Base-by-base conservation (phyloP, 2,888 invertebrate species). In the Mayetiola destructor region DNA sequence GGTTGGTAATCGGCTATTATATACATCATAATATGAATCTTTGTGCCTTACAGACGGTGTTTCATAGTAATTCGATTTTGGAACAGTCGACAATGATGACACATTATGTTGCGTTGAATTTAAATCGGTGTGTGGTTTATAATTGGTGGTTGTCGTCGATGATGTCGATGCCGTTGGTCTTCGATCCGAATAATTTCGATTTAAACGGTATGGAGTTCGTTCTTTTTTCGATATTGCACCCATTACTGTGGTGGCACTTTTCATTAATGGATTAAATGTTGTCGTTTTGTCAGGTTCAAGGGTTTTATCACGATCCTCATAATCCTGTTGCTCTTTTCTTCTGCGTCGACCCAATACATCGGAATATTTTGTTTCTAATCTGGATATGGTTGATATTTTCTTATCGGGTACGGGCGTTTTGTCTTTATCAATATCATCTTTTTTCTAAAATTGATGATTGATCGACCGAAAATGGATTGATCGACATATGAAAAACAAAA, bases 301-400 rank as follows among this genome's bases (percentile, higher is more conserved):
- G 0, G 84, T 84, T 70, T 82, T 81, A 63, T 86, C 87, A 2
- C 78, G 78, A 66, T 82, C 77, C 64, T 77, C 76, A 61, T 74
- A 75, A 62, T 74, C 73, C 21, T 18, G 40, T 20, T 14, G 66
- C 64, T 67, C 63, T 53, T 78, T 76, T 54, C 73, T 73, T 63
- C 78, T 76, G 60, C 79, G 76, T 65, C 80, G 79, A 66, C 87
- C 85, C 64, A 88, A 73, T 21, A 87, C 80, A 18, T 84, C 79
- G 1, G 85, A 81, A 71, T 87, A 87, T 70, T 88, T 88, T 67
- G 88, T 85, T 73, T 87, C 86, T 64, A 86, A 73, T 18, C 85
- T 80, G 60, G 78, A 80, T 56, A 85, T 77, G 27, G 84, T 81
- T 52, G 68, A 77, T 67, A 63, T 67, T 64, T 65, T 66, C 21